Percentiles rank a stretch among this genome's conserved stretches.
Conservation (phyloP, 35 echinoderm and acorn worm genomes). For the Nesometra sesokonis region DNA sequence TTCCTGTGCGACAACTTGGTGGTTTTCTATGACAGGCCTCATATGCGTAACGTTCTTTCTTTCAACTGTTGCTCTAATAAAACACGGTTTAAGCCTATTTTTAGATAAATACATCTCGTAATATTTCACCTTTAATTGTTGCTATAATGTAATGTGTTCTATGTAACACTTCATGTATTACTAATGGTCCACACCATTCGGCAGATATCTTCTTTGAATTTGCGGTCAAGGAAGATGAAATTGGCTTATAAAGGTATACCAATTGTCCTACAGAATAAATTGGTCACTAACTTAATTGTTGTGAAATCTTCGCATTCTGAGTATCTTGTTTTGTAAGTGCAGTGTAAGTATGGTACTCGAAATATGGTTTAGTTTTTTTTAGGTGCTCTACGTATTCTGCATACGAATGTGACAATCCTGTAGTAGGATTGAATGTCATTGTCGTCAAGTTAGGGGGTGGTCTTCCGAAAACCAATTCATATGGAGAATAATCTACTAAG, state of each 20-base stretch:
- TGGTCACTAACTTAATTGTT: conserved; percentile 14
- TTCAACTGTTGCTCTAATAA: too few relatives aligned
- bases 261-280: conserved; percentile 33
- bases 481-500: conserved; percentile 3
- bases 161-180: conserved; percentile 35
- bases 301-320: conserved; percentile 30
- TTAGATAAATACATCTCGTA: conserved; percentile 5
- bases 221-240: conserved; percentile 34
- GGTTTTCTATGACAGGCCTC: too few relatives aligned
- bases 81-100: too few relatives aligned
- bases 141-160: conserved; percentile 36
- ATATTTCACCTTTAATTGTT: conserved; percentile 30
- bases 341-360: conserved; percentile 36
- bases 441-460: conserved; percentile 25
- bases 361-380: conserved; percentile 34
- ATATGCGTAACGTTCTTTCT: too few relatives aligned
- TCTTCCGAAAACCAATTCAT: conserved; percentile 28
- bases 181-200: conserved; percentile 41
- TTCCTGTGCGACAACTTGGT: too few relatives aligned
- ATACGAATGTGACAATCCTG: conserved; percentile 9
- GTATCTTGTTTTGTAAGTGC: conserved; percentile 29
- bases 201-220: conserved; percentile 47
- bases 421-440: conserved; percentile 31
- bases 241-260: conserved; percentile 37
- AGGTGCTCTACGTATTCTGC: conserved; percentile 29